Evolutionary conservation across 1,140 invertebrate genomes (phyloP).

Genomic region (Microplitis mediator): DNA sequence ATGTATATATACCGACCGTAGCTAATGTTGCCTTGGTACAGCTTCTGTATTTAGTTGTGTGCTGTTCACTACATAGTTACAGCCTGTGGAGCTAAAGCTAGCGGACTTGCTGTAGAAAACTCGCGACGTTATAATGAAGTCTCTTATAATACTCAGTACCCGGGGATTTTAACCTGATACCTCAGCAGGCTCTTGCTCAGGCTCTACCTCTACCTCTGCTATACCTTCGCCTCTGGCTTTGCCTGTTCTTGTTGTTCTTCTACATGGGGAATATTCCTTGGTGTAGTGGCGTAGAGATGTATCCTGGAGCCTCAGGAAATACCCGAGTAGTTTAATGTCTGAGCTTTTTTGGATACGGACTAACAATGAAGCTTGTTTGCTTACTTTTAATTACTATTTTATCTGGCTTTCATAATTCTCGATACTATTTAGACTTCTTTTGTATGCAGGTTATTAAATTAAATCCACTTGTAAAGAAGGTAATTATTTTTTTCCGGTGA

Average conservation of each 20-base stretch:
- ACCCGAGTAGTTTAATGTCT: neutral
- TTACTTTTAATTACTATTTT: neutral
- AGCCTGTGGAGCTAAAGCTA: slow-evolving; percentile 30
- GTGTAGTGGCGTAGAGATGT: too few species aligned
- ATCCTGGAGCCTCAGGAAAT: too few species aligned
- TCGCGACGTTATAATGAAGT: slow-evolving; percentile 40
- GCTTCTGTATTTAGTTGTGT: too few species aligned
- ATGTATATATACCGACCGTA: slow-evolving; percentile 20
- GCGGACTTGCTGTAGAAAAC: slow-evolving; percentile 39
- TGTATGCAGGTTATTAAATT: neutral
- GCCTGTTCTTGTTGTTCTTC: neutral
- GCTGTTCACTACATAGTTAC: neutral
- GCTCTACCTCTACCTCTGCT: neutral
- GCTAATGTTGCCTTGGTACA: slow-evolving; percentile 16
- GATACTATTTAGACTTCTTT: neutral
- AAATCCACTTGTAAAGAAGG: too few species aligned
- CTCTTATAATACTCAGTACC: slow-evolving; percentile 15
- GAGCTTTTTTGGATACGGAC: neutral
- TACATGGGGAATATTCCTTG: too few species aligned
- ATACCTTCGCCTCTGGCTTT: neutral
- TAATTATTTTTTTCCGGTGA: too few species aligned
- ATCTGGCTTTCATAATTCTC: neutral
- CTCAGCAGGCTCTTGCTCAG: slow-evolving; percentile 14
- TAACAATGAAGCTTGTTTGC: neutral
- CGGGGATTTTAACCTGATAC: slow-evolving; percentile 19